Percentiles rank a stretch among this genome's conserved stretches.
phyloP scores from a whole-genome alignment of 2,888 invertebrate species.

The Caenorhabditis sulstoni region DNA sequence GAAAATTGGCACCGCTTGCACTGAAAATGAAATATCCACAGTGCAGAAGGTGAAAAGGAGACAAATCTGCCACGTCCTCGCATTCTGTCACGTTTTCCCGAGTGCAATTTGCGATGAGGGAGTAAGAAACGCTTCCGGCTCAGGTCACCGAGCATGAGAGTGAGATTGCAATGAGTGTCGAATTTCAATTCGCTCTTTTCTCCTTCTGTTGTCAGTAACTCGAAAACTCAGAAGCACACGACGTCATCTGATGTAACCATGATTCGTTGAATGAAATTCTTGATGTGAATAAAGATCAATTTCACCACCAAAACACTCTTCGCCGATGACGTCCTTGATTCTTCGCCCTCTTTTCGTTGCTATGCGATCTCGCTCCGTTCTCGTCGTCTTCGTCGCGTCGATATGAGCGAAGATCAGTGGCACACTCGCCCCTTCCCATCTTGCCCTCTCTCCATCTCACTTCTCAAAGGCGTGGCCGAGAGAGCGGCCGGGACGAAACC shows the following conservation, averaged over 20 bases:
- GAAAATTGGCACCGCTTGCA: neutral
- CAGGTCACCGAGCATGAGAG: too few relatives aligned
- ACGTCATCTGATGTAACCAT: neutral
- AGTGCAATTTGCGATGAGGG: too few relatives aligned
- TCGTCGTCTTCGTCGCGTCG: conserved; percentile 12
- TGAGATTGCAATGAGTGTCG: too few relatives aligned
- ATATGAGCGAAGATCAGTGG: conserved; percentile 47
- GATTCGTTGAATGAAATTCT: conserved; percentile 26
- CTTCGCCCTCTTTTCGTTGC: conserved; percentile 34
- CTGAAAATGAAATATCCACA: too few relatives aligned
- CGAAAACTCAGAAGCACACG: too few relatives aligned
- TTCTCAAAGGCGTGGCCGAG: conserved; percentile 15
- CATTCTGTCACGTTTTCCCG: too few relatives aligned
- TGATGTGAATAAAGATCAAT: conserved; percentile 23
- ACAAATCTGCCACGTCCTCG: too few relatives aligned
- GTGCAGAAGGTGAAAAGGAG: too few relatives aligned
- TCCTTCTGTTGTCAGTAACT: too few relatives aligned
- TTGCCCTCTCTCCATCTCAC: neutral
- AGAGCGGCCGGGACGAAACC: conserved; percentile 13
- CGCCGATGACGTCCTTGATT: conserved; percentile 32
- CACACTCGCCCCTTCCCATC: conserved; percentile 35
- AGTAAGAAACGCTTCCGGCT: too few relatives aligned
- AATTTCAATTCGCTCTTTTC: too few relatives aligned
- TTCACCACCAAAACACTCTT: neutral
- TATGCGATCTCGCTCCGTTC: conserved; percentile 21